Evolutionary conservation across 35 echinoderm and acorn worm genomes (phyloP).

Genomic region (Lytechinus pictus): DNA sequence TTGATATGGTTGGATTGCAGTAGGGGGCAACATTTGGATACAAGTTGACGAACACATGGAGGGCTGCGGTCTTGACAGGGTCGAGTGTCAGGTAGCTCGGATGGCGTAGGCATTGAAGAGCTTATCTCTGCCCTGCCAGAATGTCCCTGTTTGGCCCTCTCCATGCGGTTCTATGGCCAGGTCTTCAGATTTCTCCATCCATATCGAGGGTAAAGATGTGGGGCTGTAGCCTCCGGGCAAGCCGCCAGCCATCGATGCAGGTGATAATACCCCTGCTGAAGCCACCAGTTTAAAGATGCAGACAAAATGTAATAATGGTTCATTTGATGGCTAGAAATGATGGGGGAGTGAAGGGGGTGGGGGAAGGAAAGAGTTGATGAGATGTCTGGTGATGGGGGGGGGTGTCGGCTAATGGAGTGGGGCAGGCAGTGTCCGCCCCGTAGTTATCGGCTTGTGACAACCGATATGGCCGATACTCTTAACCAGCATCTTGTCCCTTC

Average conservation of each 20-base stretch:
- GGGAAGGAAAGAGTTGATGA: not conserved
- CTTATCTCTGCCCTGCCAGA: conserved; percentile 38
- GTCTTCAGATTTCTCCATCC: conserved; percentile 19
- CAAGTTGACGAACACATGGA: not conserved
- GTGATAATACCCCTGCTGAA: conserved; percentile 22
- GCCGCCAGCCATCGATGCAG: conserved; percentile 49
- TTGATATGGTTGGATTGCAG: conserved; percentile 49
- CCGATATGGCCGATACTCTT: conserved; percentile 51
- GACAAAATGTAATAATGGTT: conserved; percentile 52
- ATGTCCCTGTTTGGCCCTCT: conserved; percentile 4
- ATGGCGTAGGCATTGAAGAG: conserved; percentile 43
- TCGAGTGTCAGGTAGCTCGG: conserved; percentile 36
- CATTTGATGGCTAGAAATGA: conserved; percentile 6
- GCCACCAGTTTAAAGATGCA: conserved; percentile 38
- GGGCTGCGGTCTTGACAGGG: conserved; percentile 10
- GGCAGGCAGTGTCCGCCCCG: conserved; percentile 14
- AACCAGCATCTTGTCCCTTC: conserved; percentile 35
- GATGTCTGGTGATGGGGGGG: conserved; percentile 33
- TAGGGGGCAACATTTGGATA: conserved; percentile 39
- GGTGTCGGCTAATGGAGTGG: not conserved
- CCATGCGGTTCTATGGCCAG: not conserved
- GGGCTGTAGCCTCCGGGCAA: conserved; percentile 14
- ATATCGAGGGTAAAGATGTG: conserved; percentile 41
- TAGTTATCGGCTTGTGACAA: conserved; percentile 50
- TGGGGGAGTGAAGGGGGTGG: not conserved